Evolutionary conservation across 2,888 invertebrate genomes (phyloP).

Genomic region (Lycaena phlaeas): DNA sequence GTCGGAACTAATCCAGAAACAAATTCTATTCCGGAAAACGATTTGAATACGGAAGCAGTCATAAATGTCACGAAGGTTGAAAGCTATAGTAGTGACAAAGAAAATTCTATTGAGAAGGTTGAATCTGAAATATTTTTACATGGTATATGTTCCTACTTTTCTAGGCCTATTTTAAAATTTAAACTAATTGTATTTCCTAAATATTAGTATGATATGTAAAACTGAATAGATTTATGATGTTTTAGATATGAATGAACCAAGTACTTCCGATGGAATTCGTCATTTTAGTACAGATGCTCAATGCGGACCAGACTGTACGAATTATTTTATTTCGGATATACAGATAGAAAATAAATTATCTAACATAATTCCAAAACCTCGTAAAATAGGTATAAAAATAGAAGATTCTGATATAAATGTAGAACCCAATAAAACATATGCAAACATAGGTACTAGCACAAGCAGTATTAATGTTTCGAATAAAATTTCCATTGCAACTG

Average conservation of each 20-base stretch:
- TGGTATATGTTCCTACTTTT: constrained; percentile 29
- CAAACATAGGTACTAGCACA: constrained; percentile 32
- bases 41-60: constrained; percentile 27
- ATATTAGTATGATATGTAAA: background rate
- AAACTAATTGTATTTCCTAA: background rate
- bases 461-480: constrained; percentile 9
- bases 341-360: constrained; percentile 35
- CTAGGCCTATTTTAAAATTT: background rate
- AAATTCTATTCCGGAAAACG: constrained; percentile 25
- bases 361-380: constrained; percentile 30
- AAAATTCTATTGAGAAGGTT: constrained; percentile 29
- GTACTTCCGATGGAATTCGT: constrained; percentile 61
- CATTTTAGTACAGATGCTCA: constrained; percentile 51
- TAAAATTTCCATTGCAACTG: constrained; percentile 4
- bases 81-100: constrained; percentile 26
- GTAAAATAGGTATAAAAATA: constrained; percentile 35
- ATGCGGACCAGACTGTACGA: constrained; percentile 46
- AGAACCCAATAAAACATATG: constrained; percentile 17
- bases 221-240: constrained; percentile 10
- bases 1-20: constrained; percentile 37
- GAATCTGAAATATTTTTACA: constrained; percentile 47
- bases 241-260: constrained; percentile 60
- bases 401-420: constrained; percentile 27
- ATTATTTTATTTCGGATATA: constrained; percentile 24
- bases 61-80: constrained; percentile 32